These are phyloP conservation scores for Acanthosepion lycidas DNA, from an alignment of 2,888 invertebrate genomes.

Conservation along the genomic window DNA sequence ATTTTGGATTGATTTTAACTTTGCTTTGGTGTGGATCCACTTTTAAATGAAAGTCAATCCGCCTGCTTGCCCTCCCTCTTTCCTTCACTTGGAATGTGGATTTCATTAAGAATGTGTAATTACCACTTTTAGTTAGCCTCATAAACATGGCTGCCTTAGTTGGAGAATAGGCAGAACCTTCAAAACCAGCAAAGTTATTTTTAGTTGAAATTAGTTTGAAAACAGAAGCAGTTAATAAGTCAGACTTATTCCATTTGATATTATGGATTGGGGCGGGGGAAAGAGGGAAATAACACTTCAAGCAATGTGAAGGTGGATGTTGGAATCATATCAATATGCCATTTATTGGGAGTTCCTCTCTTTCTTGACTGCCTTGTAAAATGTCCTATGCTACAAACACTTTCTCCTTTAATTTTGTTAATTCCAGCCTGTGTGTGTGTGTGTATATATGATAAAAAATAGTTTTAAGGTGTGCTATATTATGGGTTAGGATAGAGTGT, in stretches of 20 bases:
- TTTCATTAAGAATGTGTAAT: constrained; percentile 33
- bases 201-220: not conserved
- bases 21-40: not conserved
- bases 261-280: not conserved
- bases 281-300: not conserved
- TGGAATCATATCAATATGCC: too few relatives aligned
- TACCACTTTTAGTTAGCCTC: not conserved
- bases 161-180: too few relatives aligned
- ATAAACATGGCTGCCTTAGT: too few relatives aligned
- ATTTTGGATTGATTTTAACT: not conserved
- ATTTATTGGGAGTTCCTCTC: too few relatives aligned
- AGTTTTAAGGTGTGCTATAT: too few relatives aligned
- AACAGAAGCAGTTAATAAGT: not conserved
- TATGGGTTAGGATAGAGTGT: too few relatives aligned
- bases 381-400: too few relatives aligned
- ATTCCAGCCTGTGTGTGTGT: too few relatives aligned
- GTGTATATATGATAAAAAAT: too few relatives aligned
- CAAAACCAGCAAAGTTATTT: not conserved
- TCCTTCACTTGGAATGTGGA: not conserved
- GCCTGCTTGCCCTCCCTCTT: not conserved
- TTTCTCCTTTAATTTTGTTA: too few relatives aligned
- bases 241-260: not conserved
- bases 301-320: too few relatives aligned
- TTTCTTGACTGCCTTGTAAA: too few relatives aligned
- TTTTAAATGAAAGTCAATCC: not conserved